phyloP scores from a whole-genome alignment of 2,113 vertebrate genomes.

The Mobula birostris region DNA sequence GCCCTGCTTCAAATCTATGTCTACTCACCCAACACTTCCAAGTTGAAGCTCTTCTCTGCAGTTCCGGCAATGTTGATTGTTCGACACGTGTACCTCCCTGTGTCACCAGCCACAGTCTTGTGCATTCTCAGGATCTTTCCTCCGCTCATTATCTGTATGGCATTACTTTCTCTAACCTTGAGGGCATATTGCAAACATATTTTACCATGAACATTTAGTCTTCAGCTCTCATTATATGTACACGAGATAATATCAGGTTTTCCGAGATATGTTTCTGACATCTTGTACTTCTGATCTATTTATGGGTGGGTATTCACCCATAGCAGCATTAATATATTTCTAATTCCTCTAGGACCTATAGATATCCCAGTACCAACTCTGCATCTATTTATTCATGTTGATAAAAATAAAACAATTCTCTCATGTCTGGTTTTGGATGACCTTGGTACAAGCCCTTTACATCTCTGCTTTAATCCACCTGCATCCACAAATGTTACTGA shows the following conservation, averaged over 20 bases:
- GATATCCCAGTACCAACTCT: not conserved
- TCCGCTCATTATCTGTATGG: slow-evolving; percentile 65
- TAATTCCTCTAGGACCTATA: not conserved
- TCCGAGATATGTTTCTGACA: not conserved
- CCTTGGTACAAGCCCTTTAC: not conserved
- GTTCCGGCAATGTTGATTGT: slow-evolving; percentile 82
- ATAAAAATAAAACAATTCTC: not conserved
- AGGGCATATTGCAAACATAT: slow-evolving; percentile 13
- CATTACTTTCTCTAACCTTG: slow-evolving; percentile 67
- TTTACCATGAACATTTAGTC: not conserved
- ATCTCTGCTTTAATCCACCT: not conserved
- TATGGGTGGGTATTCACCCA: not conserved
- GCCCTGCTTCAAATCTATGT: not conserved
- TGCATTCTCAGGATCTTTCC: slow-evolving; percentile 77
- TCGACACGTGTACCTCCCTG: slow-evolving; percentile 80
- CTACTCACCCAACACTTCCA: slow-evolving; percentile 76
- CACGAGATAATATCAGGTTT: not conserved
- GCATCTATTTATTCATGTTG: not conserved
- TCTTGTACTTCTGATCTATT: not conserved
- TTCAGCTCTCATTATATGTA: not conserved
- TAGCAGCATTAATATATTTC: not conserved
- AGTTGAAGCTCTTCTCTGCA: slow-evolving; percentile 72
- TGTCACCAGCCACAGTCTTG: slow-evolving; percentile 59
- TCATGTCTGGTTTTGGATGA: not conserved
- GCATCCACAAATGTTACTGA: not conserved